These are phyloP conservation scores for Dicranocentrus wangi DNA, from an alignment of 2,888 invertebrate species.

Conservation along the genomic window DNA sequence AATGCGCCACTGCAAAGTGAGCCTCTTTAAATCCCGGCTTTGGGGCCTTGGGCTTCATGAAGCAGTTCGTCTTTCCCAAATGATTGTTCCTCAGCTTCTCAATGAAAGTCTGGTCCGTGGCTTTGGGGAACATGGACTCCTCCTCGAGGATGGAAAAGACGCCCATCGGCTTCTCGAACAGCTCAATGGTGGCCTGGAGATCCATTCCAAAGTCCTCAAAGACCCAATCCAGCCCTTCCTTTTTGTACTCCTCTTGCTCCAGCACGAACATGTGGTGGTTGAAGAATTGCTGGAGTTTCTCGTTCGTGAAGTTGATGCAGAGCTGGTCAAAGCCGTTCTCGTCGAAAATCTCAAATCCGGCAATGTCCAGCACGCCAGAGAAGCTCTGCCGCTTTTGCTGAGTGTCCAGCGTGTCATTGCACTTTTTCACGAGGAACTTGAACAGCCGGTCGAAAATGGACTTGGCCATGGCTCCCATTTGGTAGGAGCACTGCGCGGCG, in stretches of 20 bases:
- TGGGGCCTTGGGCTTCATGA: conserved; percentile 96
- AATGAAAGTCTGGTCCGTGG: conserved; percentile 97
- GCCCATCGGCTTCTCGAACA: conserved; percentile 99
- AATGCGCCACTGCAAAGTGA: conserved; percentile 79
- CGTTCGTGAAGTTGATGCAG: conserved; percentile 99
- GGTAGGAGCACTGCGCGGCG: conserved; percentile 91
- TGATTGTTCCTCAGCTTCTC: conserved; percentile 99
- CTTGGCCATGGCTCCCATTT: conserved; percentile 96
- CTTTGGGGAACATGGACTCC: conserved; percentile 99
- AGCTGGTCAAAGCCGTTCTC: conserved; percentile 99
- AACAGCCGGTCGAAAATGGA: conserved; percentile 97
- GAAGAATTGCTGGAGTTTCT: conserved; percentile 99
- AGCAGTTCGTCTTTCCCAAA: conserved; percentile 98
- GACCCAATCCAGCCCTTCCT: conserved; percentile 97
- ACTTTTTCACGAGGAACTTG: conserved; percentile 99
- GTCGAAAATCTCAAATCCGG: conserved; percentile 99
- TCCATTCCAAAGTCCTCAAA: conserved; percentile 99
- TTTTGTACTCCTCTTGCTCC: conserved; percentile 99
- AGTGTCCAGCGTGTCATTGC: conserved; percentile 99
- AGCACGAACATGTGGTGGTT: conserved; percentile 90
- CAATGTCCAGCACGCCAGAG: conserved; percentile 99
- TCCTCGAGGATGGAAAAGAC: conserved; percentile 99
- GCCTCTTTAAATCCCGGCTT: conserved; percentile 86
- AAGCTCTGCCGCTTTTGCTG: conserved; percentile 97
- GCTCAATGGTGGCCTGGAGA: conserved; percentile 97